These are phyloP conservation scores for Trisateles emortualis DNA, from an alignment of 2,888 invertebrate species.

Conservation along the genomic window DNA sequence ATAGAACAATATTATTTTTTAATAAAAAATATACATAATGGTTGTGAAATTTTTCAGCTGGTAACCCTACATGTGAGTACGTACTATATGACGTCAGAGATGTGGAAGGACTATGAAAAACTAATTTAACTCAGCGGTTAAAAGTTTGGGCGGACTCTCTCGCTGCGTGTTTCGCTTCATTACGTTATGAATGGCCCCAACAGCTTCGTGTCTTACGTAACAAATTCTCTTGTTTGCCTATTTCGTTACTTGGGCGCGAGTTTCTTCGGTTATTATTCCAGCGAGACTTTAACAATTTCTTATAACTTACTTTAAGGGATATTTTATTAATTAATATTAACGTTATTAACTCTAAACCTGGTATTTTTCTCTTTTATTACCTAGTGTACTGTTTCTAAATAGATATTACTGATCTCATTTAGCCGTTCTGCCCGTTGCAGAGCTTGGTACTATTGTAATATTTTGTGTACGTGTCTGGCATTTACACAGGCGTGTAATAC, in stretches of 20 bases:
- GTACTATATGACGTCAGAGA: slow-evolving; percentile 28
- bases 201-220: slow-evolving; percentile 48
- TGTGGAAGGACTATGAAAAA: slow-evolving; percentile 66
- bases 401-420: slow-evolving; percentile 8
- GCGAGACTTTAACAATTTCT: slow-evolving; percentile 35
- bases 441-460: slow-evolving; percentile 4
- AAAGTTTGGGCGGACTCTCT: slow-evolving; percentile 50
- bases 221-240: slow-evolving; percentile 57
- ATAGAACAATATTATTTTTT: no score
- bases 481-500: slow-evolving; percentile 9
- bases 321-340: slow-evolving; percentile 33
- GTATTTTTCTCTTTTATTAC: slow-evolving; percentile 30
- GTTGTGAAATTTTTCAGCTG: no score
- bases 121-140: slow-evolving; percentile 67
- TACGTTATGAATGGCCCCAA: slow-evolving; percentile 54
- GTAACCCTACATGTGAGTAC: slow-evolving; percentile 54
- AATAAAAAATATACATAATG: no score
- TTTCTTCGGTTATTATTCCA: slow-evolving; percentile 40
- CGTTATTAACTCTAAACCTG: slow-evolving; percentile 23
- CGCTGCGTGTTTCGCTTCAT: slow-evolving; percentile 46
- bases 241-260: slow-evolving; percentile 39
- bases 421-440: slow-evolving; percentile 18
- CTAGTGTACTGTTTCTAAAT: slow-evolving; percentile 8
- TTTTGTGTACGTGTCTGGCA: slow-evolving; percentile 26
- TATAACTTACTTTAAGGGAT: slow-evolving; percentile 28